These are phyloP conservation scores for Xanthostigma xanthostigma DNA, from an alignment of 2,888 invertebrate species.

Conservation along the genomic window DNA sequence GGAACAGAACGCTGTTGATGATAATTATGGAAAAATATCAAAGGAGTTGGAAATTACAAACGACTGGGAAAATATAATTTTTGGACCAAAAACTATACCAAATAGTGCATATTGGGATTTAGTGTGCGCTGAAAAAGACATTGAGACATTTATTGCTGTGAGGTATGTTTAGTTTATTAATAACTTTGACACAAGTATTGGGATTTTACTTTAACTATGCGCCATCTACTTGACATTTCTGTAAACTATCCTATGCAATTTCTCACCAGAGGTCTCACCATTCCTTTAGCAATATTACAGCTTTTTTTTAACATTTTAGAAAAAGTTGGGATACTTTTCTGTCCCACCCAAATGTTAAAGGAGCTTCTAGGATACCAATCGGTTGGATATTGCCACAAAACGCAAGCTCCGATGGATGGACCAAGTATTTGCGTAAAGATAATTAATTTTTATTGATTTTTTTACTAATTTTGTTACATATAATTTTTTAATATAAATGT, in stretches of 20 bases:
- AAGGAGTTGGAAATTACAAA: slow-evolving; percentile 29
- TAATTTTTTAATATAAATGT: too few relatives aligned
- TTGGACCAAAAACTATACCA: slow-evolving; percentile 32
- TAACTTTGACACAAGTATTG: background rate
- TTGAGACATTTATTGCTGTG: slow-evolving; percentile 30
- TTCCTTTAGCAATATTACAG: slow-evolving; percentile 24
- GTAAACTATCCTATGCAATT: too few relatives aligned
- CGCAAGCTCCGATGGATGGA: slow-evolving; percentile 20
- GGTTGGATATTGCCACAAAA: slow-evolving; percentile 53
- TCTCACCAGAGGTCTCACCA: too few relatives aligned
- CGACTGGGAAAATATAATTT: slow-evolving; percentile 40
- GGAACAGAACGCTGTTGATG: slow-evolving; percentile 26
- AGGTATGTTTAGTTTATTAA: slow-evolving; percentile 21
- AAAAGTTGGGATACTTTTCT: slow-evolving; percentile 38
- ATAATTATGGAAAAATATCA: slow-evolving; percentile 28
- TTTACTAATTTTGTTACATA: background rate
- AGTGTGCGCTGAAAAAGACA: slow-evolving; percentile 26
- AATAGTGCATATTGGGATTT: slow-evolving; percentile 24
- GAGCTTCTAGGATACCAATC: slow-evolving; percentile 46
- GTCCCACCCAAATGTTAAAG: slow-evolving; percentile 25
- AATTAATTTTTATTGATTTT: slow-evolving; percentile 4
- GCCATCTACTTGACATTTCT: too few relatives aligned
- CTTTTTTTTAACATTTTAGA: slow-evolving; percentile 24
- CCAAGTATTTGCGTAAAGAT: slow-evolving; percentile 17
- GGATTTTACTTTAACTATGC: too few relatives aligned